Evolutionary conservation across 2,797 vertebrate species (phyloP), one percentile per base, ranked within the genome.

Genomic region (Crenuchus spilurus): DNA sequence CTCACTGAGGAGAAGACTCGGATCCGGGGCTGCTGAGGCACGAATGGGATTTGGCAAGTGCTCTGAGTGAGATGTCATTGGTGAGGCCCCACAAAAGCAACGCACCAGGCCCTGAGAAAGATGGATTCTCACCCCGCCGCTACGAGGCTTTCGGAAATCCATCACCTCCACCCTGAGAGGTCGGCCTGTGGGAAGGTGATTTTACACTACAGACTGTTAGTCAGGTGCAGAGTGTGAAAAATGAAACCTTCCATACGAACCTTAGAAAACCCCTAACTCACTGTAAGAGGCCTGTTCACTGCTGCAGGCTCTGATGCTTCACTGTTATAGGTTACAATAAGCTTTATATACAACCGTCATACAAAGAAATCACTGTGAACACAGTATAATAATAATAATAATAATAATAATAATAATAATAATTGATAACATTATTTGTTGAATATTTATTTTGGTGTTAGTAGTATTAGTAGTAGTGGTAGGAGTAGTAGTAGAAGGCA

Each of bases 101-200:
- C 33, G 55, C 52, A 51, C 60, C 28, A 31, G 58, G 60, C 63
- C 76, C 52, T 31, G 28, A 74, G 78, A 44, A 78, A 80, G 70
- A 76, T 71, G 37, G 66, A 78, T 61, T 62, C 70, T 58, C 48
- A 3, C 13, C 22, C 46, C 24, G 48, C 67, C 61, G 62, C 51
- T 69, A 57, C 35, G n/a, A 24, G 69, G 42, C 73, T 65, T 70
- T 77, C 51, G 33, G 41, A 80, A 65, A 69, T 78, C 74, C 70
- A 76, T 79, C 82, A 75, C 65, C 68, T 68, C 31, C 62, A 18
- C 39, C 37, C 46, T 41, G 33, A 74, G 68, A 79, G 71, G 48
- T 65, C 51, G 28, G 74, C 76, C 74, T 30, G 48, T 75, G 74
- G 74, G 74, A 76, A 81, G 80, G 80, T 81, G 68, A 79, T 61